A percentile compares a stretch with the other conserved stretches of the same genome.
Evolutionary conservation across 2,113 vertebrate genomes (phyloP).

Genomic region (Bungarus multicinctus): DNA sequence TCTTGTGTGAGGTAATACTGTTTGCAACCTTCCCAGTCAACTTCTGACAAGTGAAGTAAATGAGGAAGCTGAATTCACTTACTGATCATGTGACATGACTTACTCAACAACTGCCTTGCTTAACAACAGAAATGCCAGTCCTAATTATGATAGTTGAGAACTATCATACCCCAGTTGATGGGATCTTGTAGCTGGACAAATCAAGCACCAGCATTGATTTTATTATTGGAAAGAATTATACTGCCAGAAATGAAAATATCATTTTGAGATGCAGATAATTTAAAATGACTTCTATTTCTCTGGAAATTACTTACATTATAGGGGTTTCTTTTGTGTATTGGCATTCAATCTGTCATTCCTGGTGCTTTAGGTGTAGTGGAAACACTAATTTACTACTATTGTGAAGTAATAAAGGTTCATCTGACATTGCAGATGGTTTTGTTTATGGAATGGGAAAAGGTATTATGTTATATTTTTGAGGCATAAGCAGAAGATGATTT

Average conservation of each 20-base stretch:
- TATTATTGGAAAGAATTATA: neutral
- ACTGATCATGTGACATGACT: neutral
- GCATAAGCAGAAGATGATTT: neutral
- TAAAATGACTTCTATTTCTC: neutral
- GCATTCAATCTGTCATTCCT: neutral
- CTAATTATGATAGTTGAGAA: neutral
- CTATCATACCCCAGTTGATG: neutral
- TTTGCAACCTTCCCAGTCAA: neutral
- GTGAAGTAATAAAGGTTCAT: neutral
- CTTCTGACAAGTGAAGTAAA: neutral
- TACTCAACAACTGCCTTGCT: neutral
- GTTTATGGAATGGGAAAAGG: neutral
- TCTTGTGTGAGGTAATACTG: neutral
- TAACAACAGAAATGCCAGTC: neutral
- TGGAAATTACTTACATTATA: neutral
- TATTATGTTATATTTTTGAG: neutral
- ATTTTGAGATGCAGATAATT: neutral
- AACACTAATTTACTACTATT: neutral
- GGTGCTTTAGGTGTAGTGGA: neutral
- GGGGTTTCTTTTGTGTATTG: neutral
- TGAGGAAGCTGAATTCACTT: neutral
- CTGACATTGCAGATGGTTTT: neutral
- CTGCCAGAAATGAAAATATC: neutral
- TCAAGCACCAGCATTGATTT: neutral
- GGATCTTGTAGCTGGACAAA: neutral